Evolutionary conservation across 2,888 invertebrate genomes (phyloP).

Genomic region (Pseudoips prasinana): DNA sequence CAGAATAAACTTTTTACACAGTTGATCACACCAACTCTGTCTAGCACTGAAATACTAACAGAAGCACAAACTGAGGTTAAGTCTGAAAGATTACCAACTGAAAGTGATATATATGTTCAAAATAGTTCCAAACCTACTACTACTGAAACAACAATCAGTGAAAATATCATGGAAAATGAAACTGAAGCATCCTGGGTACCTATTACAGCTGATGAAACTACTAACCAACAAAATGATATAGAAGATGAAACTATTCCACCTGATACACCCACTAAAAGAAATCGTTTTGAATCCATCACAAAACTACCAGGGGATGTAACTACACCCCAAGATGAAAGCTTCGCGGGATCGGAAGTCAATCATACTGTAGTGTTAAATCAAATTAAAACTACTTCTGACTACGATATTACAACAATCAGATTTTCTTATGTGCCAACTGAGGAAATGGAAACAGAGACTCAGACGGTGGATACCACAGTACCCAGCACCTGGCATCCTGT

Average conservation of each 20-base stretch:
- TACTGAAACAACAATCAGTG: slow-evolving; percentile 36
- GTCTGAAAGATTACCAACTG: slow-evolving; percentile 57
- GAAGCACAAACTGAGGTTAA: slow-evolving; percentile 46
- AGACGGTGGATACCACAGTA: slow-evolving; percentile 32
- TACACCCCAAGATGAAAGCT: slow-evolving; percentile 65
- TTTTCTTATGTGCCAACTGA: slow-evolving; percentile 68
- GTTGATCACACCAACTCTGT: slow-evolving; percentile 34
- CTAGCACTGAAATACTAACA: slow-evolving; percentile 31
- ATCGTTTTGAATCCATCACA: slow-evolving; percentile 76
- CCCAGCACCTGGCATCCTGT: slow-evolving; percentile 55
- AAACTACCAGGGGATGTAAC: slow-evolving; percentile 70
- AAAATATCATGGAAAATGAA: slow-evolving; percentile 30
- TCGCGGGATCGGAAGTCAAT: slow-evolving; percentile 47
- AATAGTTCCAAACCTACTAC: slow-evolving; percentile 47
- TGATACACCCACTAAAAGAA: slow-evolving; percentile 58
- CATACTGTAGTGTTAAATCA: slow-evolving; percentile 42
- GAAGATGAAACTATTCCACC: slow-evolving; percentile 51
- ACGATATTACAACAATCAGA: slow-evolving; percentile 72
- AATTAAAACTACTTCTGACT: slow-evolving; percentile 51
- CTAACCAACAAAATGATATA: slow-evolving; percentile 36
- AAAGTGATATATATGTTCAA: slow-evolving; percentile 58
- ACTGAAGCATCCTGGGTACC: slow-evolving; percentile 52
- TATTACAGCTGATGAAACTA: slow-evolving; percentile 37
- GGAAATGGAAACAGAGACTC: slow-evolving; percentile 30
- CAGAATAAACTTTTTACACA: slow-evolving; percentile 51